phyloP scores from a whole-genome alignment of 2,113 vertebrate species.

The Illadopsis cleaveri region DNA sequence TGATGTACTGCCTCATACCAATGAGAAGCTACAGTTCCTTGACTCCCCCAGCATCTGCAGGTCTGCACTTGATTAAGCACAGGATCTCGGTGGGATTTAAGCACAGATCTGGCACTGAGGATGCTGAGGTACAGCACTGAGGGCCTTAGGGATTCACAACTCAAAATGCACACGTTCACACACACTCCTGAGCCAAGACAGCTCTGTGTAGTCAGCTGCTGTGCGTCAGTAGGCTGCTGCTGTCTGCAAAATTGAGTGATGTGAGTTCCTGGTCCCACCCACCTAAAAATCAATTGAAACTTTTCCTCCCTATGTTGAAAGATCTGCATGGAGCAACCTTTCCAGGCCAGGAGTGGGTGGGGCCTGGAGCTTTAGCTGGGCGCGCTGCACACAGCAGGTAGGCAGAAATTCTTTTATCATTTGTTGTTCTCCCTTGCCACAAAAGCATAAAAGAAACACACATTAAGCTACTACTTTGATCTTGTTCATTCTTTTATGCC shows the following conservation, averaged over 20 bases:
- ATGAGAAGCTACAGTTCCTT: neutral
- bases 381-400: fast-evolving
- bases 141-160: neutral
- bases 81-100: neutral
- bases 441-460: neutral
- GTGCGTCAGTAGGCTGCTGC: neutral
- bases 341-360: neutral
- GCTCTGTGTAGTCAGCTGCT: neutral
- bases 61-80: neutral
- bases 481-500: neutral
- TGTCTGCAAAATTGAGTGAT: neutral
- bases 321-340: neutral
- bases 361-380: fast-evolving
- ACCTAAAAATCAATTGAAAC: conserved; percentile 8
- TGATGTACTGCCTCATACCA: neutral
- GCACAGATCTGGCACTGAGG: neutral
- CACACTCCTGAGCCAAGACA: neutral
- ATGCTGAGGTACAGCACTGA: neutral
- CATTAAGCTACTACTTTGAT: neutral
- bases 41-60: neutral
- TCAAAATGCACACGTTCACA: neutral
- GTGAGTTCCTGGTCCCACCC: conserved; percentile 1
- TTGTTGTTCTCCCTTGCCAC: neutral
- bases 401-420: neutral
- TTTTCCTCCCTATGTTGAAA: conserved; percentile 20